Conservation (phyloP, 2,797 vertebrate genomes). For the Sebastes alutus region DNA sequence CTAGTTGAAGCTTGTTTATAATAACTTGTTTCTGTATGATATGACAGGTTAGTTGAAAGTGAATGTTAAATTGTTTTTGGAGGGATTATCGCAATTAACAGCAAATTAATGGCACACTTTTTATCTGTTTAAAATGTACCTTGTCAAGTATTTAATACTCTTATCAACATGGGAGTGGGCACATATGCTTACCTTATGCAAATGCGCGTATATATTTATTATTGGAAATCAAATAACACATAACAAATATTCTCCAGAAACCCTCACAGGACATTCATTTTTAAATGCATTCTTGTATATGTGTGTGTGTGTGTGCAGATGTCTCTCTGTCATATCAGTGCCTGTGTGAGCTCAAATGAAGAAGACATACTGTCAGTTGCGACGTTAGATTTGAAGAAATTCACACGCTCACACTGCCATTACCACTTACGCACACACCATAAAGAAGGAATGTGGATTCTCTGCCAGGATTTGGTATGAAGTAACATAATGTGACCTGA, state of each 20-base stretch:
- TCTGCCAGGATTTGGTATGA: slow-evolving; percentile 15
- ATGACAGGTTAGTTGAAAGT: background rate
- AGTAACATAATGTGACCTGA: slow-evolving; percentile 10
- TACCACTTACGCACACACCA: background rate
- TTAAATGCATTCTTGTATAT: background rate
- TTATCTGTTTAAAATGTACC: no score
- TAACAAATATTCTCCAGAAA: no score
- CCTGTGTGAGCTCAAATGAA: background rate
- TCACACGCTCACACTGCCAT: slow-evolving; percentile 18
- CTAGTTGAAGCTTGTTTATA: background rate
- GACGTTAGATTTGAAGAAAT: background rate
- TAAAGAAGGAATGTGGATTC: background rate
- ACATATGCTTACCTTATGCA: no score
- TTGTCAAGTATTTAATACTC: no score
- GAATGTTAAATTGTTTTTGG: background rate
- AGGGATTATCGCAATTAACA: no score
- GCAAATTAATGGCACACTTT: no score
- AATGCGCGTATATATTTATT: no score
- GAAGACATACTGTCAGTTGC: background rate
- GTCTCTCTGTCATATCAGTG: background rate
- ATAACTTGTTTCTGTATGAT: background rate
- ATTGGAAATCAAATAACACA: no score
- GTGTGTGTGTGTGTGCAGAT: background rate
- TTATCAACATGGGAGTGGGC: no score
- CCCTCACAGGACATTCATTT: no score